Evolutionary conservation across 2,888 invertebrate genomes (phyloP).

Genomic region (Apomyelois bistriatella): DNA sequence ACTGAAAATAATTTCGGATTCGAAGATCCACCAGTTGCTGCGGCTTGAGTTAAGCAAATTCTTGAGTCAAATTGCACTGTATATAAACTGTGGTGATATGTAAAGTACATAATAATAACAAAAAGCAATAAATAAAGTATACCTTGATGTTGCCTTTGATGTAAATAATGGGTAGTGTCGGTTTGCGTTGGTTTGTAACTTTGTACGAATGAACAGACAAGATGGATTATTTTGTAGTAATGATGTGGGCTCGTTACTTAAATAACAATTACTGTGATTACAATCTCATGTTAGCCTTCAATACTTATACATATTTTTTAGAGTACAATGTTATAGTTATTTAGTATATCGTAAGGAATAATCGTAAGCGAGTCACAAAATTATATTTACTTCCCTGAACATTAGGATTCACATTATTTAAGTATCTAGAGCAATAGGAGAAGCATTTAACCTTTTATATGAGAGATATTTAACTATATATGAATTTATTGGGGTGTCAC

Average conservation of each 20-base stretch:
- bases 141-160: conserved; percentile 78
- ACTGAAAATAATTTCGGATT: conserved; percentile 57
- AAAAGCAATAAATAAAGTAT: conserved; percentile 79
- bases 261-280: conserved; percentile 79
- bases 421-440: conserved; percentile 71
- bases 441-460: conserved; percentile 75
- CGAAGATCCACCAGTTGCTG: conserved; percentile 5
- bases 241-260: conserved; percentile 77
- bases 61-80: conserved; percentile 51
- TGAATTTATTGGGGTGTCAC: conserved; percentile 43
- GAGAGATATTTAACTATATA: conserved; percentile 51
- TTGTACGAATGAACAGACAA: conserved; percentile 38
- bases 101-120: conserved; percentile 71
- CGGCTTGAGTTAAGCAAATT: conserved; percentile 43
- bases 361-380: conserved; percentile 73
- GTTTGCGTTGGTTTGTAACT: conserved; percentile 47
- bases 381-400: conserved; percentile 75
- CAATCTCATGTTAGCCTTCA: conserved; percentile 79
- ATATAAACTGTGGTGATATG: conserved; percentile 73
- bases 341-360: conserved; percentile 67
- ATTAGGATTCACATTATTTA: conserved; percentile 71
- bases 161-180: conserved; percentile 62
- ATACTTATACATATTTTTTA: conserved; percentile 80
- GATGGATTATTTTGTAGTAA: conserved; percentile 70
- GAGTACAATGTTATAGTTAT: conserved; percentile 80